Evolutionary conservation across 2,888 invertebrate genomes (phyloP).

Genomic region (Tetropium fuscum): DNA sequence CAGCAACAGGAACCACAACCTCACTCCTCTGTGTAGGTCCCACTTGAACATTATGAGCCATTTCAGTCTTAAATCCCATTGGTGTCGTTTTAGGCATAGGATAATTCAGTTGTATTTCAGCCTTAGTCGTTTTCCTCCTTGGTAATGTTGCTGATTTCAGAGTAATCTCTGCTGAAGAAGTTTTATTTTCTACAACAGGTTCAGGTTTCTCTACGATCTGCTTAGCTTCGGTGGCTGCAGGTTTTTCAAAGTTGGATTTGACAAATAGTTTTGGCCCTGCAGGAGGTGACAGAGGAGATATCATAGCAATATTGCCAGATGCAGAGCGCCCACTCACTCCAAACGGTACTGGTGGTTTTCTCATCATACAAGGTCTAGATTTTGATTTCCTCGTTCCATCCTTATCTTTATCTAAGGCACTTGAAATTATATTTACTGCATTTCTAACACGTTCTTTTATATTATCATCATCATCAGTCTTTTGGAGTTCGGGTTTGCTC

Average conservation of each 20-base stretch:
- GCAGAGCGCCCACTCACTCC: conserved; percentile 69
- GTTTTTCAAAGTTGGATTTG: conserved; percentile 48
- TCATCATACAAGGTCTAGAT: conserved; percentile 64
- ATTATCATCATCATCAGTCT: conserved; percentile 63
- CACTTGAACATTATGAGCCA: conserved; percentile 70
- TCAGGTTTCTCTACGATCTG: conserved; percentile 48
- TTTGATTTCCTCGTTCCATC: conserved; percentile 65
- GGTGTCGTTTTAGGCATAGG: conserved; percentile 62
- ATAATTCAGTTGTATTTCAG: conserved; percentile 73
- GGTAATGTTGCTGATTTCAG: conserved; percentile 77
- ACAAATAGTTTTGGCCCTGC: conserved; percentile 57
- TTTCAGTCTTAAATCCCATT: conserved; percentile 72
- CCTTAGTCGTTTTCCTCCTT: conserved; percentile 73
- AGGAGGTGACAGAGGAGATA: conserved; percentile 53
- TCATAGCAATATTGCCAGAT: conserved; percentile 69
- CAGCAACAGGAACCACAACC: conserved; percentile 70
- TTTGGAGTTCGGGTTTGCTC: conserved; percentile 35
- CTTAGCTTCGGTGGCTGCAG: conserved; percentile 42
- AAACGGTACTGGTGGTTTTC: conserved; percentile 77
- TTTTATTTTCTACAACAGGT: conserved; percentile 65
- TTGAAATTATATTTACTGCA: conserved; percentile 79
- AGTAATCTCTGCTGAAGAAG: conserved; percentile 75
- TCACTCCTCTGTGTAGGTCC: conserved; percentile 69
- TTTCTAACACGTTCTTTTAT: conserved; percentile 73
- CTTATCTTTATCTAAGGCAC: conserved; percentile 71